Conservation (phyloP, 2,797 vertebrate genomes). For the Pseudotriccus pelzelni region DNA sequence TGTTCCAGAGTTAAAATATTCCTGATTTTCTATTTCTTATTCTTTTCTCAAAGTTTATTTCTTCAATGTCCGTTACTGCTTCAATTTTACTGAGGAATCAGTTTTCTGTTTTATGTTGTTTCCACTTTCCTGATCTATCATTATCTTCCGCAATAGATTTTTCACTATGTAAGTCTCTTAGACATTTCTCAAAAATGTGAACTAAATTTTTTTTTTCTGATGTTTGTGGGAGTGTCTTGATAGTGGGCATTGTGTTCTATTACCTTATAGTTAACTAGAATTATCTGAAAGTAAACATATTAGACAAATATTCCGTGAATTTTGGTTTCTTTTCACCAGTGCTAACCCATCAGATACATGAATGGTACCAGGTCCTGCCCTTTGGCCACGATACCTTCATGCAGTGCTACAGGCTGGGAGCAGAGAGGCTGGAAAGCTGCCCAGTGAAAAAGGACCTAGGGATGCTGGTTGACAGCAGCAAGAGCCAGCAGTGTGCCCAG, state of each 20-base stretch:
- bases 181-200: neutral
- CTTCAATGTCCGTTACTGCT: neutral
- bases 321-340: neutral
- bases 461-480: neutral
- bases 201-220: neutral
- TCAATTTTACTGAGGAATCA: neutral
- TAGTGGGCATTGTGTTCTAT: neutral
- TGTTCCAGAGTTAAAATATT: neutral
- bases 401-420: neutral
- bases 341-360: neutral
- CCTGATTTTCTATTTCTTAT: neutral
- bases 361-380: neutral
- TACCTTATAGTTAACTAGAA: neutral
- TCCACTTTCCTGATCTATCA: neutral
- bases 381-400: neutral
- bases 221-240: neutral
- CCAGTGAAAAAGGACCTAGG: neutral
- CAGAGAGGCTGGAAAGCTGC: neutral
- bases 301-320: neutral
- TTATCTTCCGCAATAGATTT: neutral
- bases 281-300: neutral
- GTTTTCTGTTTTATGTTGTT: neutral
- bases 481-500: neutral
- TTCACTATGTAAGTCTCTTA: neutral
- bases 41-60: neutral